Evolutionary conservation across 2,888 invertebrate species (phyloP).

Genomic region (Drosophila vallismaia): DNA sequence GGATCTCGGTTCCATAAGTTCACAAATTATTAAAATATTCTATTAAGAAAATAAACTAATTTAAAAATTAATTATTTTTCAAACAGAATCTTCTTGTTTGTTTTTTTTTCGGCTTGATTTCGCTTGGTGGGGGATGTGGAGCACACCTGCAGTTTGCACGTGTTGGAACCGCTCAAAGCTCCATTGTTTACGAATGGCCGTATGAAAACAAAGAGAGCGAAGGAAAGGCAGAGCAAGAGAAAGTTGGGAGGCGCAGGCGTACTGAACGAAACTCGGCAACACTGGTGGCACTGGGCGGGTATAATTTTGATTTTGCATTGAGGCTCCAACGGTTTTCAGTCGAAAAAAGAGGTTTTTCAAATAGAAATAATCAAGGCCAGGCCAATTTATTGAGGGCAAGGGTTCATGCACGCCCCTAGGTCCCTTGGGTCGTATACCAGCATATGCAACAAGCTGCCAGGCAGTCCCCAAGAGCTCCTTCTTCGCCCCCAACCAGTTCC

Average conservation of each 20-base stretch:
- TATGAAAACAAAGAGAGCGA: conserved; percentile 71
- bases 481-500: background rate
- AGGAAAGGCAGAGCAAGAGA: conserved; percentile 15
- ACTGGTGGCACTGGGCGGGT: conserved; percentile 45
- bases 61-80: background rate
- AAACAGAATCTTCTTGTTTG: background rate
- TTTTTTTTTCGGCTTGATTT: background rate
- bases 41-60: background rate
- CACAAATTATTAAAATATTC: background rate
- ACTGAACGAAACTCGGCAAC: conserved; percentile 63
- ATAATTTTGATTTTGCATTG: conserved; percentile 26
- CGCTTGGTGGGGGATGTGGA: background rate
- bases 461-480: background rate
- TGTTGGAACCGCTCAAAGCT: conserved; percentile 28
- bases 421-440: background rate
- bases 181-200: conserved; percentile 70
- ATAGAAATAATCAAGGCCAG: background rate
- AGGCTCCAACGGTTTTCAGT: conserved; percentile 23
- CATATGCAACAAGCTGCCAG: conserved; percentile 11
- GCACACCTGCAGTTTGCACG: conserved; percentile 50
- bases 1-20: background rate
- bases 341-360: conserved; percentile 3
- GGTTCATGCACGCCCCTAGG: background rate
- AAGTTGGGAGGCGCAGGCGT: conserved; percentile 63
- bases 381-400: background rate